Percentiles rank a stretch among this genome's conserved stretches.
phyloP scores from a whole-genome alignment of 2,797 vertebrate species.

The Picus viridis region DNA sequence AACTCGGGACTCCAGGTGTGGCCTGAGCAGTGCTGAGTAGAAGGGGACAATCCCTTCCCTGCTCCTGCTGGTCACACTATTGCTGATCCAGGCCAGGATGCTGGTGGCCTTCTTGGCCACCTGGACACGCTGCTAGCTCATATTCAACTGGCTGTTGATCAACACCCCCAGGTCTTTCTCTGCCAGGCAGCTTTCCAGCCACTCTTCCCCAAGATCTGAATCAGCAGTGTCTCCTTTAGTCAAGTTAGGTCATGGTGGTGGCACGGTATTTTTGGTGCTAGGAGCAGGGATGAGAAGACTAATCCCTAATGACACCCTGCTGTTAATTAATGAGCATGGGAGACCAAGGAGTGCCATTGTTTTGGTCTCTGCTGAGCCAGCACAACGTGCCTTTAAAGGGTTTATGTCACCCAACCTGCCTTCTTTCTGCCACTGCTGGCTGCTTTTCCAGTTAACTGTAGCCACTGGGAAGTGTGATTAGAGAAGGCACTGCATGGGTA shows the following conservation, averaged over 20 bases:
- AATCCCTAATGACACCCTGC: neutral
- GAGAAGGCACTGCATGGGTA: rapidly evolving
- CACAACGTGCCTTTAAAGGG: neutral
- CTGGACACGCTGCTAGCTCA: no score
- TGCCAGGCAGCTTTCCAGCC: no score
- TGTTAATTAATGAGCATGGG: neutral
- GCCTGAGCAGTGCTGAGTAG: no score
- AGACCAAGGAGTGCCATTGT: slow-evolving; percentile 4
- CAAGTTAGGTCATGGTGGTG: neutral
- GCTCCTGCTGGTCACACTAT: no score
- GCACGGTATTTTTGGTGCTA: neutral
- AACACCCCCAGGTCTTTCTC: no score
- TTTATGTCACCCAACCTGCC: neutral
- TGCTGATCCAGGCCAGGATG: no score
- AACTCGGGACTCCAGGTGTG: no score
- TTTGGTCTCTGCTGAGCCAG: neutral
- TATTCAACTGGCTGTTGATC: no score
- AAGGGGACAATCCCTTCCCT: no score
- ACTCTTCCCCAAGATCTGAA: neutral
- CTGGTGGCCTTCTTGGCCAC: no score
- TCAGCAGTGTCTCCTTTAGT: neutral
- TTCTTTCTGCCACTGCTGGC: neutral
- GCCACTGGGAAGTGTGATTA: neutral
- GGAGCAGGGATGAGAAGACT: neutral
- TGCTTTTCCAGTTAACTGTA: neutral